Percentiles rank a stretch among this genome's conserved stretches.
phyloP scores from a whole-genome alignment of 1,140 invertebrate genomes.

The Gryllus bimaculatus region DNA sequence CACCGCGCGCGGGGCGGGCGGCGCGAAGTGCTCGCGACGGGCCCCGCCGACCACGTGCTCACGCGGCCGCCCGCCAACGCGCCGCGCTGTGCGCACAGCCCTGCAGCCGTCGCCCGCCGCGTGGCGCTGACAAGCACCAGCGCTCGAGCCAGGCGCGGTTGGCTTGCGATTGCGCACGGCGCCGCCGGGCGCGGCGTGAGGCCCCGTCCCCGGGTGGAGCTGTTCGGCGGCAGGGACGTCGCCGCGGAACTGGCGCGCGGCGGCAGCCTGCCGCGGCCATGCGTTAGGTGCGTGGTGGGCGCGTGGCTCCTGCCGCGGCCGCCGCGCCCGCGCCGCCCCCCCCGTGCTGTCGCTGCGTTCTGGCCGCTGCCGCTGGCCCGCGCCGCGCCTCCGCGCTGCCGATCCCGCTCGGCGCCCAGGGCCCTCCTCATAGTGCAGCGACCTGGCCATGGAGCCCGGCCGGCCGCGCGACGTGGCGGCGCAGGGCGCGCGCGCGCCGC shows the following conservation, averaged over 20 bases:
- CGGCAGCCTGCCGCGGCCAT: neutral
- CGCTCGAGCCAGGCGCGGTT: no score
- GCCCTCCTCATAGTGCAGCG: slow-evolving; percentile 18
- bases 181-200: no score
- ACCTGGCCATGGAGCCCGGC: slow-evolving; percentile 24
- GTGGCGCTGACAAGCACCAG: no score
- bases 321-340: neutral
- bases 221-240: slow-evolving; percentile 6
- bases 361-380: slow-evolving; percentile 18
- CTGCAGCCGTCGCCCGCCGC: no score
- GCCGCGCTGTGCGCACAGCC: no score
- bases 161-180: neutral
- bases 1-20: no score
- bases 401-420: slow-evolving; percentile 20
- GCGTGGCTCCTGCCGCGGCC: neutral
- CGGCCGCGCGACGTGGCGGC: slow-evolving; percentile 16
- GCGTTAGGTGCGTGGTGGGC: slow-evolving; percentile 7
- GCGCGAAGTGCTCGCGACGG: neutral
- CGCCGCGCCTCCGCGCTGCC: slow-evolving; percentile 12
- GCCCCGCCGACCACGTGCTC: no score
- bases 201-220: neutral
- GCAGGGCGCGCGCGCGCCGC: no score
- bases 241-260: neutral
- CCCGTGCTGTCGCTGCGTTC: slow-evolving; percentile 12
- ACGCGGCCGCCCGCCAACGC: neutral